Conservation (phyloP, 2,797 vertebrate genomes). For the Numenius phaeopus region DNA sequence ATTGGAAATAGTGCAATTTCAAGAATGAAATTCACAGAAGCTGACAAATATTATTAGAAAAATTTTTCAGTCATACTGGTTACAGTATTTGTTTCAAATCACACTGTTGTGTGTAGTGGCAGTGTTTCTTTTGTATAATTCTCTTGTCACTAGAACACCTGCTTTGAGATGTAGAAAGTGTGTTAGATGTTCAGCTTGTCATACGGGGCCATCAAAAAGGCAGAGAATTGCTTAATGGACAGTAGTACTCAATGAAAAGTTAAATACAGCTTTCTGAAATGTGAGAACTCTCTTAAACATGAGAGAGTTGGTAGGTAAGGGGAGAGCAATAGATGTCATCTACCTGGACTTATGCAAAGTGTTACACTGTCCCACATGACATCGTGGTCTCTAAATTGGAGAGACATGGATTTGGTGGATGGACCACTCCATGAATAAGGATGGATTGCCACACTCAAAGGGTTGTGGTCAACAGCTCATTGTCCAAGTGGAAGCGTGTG, state of each 20-base stretch:
- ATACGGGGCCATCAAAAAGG: neutral
- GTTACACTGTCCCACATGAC: no score
- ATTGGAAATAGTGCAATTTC: neutral
- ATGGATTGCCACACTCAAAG: no score
- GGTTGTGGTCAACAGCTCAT: no score
- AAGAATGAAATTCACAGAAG: neutral
- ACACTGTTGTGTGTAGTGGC: neutral
- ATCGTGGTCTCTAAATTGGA: no score
- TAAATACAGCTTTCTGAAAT: neutral
- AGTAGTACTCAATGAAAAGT: neutral
- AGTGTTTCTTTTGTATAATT: neutral
- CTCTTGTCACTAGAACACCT: neutral
- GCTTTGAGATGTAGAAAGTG: neutral
- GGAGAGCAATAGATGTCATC: no score
- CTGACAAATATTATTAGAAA: neutral
- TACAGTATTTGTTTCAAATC: neutral
- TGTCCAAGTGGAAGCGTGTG: no score
- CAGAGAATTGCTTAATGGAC: neutral
- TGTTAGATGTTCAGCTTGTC: neutral
- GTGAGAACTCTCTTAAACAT: neutral
- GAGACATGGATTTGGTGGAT: no score
- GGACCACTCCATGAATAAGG: no score
- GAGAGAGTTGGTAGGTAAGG: no score
- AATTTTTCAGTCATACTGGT: neutral
- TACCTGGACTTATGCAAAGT: no score